These are phyloP conservation scores for Nomada lathburiana DNA, from an alignment of 2,888 invertebrate species.

Conservation along the genomic window DNA sequence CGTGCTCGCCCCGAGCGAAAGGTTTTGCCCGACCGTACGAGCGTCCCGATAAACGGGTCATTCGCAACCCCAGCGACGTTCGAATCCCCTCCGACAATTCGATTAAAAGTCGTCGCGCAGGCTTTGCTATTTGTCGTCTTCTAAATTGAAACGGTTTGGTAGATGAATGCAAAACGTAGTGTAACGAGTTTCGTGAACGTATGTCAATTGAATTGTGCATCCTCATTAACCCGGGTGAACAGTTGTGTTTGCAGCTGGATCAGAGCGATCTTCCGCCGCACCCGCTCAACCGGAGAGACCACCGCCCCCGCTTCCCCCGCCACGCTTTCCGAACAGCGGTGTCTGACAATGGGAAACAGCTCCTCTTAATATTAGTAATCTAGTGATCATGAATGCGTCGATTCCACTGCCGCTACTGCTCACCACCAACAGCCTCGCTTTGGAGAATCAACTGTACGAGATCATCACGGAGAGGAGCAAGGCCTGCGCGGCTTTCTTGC, in stretches of 20 bases:
- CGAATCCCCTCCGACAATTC: too few species aligned
- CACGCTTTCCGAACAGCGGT: slow-evolving; percentile 91
- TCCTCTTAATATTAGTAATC: slow-evolving; percentile 86
- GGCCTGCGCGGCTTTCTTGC: slow-evolving; percentile 89
- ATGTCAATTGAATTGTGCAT: slow-evolving; percentile 26
- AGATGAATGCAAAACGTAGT: slow-evolving; percentile 59
- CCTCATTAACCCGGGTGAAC: slow-evolving; percentile 69
- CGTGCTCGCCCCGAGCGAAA: neutral
- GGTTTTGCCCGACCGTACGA: too few species aligned
- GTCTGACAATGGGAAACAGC: slow-evolving; percentile 92
- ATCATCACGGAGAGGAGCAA: slow-evolving; percentile 86
- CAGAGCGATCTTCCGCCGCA: slow-evolving; percentile 93
- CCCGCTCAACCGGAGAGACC: slow-evolving; percentile 90
- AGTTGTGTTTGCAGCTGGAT: slow-evolving; percentile 89
- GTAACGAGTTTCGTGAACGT: slow-evolving; percentile 14
- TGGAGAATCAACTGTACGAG: slow-evolving; percentile 80
- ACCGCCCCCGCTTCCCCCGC: slow-evolving; percentile 93
- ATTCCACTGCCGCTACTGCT: slow-evolving; percentile 82
- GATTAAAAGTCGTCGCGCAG: too few species aligned
- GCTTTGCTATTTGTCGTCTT: slow-evolving; percentile 56
- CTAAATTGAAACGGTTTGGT: slow-evolving; percentile 49
- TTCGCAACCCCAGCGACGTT: too few species aligned
- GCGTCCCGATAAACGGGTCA: too few species aligned
- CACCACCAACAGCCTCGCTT: slow-evolving; percentile 76
- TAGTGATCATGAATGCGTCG: slow-evolving; percentile 82